Conservation (phyloP, 2,888 invertebrate genomes). For the Ormyrus thymus region DNA sequence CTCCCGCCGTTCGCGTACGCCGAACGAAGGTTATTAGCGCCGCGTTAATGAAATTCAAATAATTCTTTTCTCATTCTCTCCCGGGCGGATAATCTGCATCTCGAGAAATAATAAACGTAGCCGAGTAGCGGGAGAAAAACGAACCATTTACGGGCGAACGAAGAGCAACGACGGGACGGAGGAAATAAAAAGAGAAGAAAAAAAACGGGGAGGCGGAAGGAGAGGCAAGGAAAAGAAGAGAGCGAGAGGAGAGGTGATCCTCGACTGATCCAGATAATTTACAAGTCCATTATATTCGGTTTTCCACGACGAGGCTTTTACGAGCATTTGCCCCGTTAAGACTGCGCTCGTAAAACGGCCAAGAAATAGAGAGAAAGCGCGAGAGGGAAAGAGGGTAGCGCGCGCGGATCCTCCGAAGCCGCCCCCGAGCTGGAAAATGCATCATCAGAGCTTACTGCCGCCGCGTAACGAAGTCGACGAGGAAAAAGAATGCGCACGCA, state of each 20-base stretch:
- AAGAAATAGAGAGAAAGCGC: background rate
- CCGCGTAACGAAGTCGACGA: conserved; percentile 16
- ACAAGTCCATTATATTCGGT: conserved; percentile 64
- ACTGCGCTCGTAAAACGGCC: conserved; percentile 57
- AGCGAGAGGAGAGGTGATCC: conserved; percentile 46
- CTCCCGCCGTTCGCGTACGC: too few species aligned
- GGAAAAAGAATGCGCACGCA: background rate
- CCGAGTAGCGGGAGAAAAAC: conserved; percentile 7
- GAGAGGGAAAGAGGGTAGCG: background rate
- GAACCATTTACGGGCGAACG: conserved; percentile 56
- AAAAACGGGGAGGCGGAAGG: background rate
- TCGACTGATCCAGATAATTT: conserved; percentile 62
- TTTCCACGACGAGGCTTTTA: conserved; percentile 62
- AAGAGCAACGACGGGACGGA: conserved; percentile 39
- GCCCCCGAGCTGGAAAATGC: background rate
- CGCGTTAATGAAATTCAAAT: too few species aligned
- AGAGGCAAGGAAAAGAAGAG: conserved; percentile 25
- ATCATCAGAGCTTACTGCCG: conserved; percentile 19
- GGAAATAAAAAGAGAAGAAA: conserved; percentile 14
- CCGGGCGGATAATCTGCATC: background rate
- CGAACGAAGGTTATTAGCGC: too few species aligned
- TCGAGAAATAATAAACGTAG: background rate
- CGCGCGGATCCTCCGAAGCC: conserved; percentile 7
- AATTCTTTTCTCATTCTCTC: too few species aligned
- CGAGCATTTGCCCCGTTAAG: conserved; percentile 57